Base-by-base conservation (phyloP, 1,140 invertebrate species). In the Wasmannia auropunctata region DNA sequence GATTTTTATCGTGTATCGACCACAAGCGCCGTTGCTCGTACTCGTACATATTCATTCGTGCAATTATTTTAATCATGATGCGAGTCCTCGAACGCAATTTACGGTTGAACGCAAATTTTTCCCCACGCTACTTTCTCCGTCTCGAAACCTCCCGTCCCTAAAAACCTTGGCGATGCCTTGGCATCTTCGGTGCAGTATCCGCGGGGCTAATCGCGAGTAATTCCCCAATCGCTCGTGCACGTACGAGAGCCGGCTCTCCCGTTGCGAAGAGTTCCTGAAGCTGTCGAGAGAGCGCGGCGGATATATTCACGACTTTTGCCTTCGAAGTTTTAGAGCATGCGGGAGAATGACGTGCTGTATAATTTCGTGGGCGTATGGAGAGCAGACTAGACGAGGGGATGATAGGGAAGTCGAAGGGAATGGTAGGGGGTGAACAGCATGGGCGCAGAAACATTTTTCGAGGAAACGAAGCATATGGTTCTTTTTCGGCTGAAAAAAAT, bases 341-440 rank as follows among this genome's bases (percentile, higher is more conserved):
- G 76, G 10, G 60, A 81, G 70, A 88, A 31, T 85, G 88, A 86
- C 86, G 88, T 91, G 89, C 89, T 86, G 88, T 87, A 90, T 92
- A 93, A 94, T 94, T 94, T 93, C 92, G 93, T 93, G 92, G 93
- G 92, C 93, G 93, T 93, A 93, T 90, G 84, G 85, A 84, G 87
- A 89, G 88, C 90, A 90, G 76, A 88, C 91, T 74, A 69, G 62
- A 72, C 70, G 51, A 54, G 34, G 69, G 37, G 60, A 87, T 88
- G 88, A 89, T 75, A 46, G 43, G 43, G 43, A 46, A 16, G 81
- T 75, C 80, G 86, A 88, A 90, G 77, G 86, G 86, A 76, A 70
- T 34, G 85, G 63, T 67, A 88, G 87, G 76, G 77, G 88, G 70
- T 87, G 60, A 86, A 63, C 63, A 46, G 74, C 85, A 77, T 84